phyloP scores from a whole-genome alignment of 2,113 vertebrate genomes.

The Collichthys lucidus region DNA sequence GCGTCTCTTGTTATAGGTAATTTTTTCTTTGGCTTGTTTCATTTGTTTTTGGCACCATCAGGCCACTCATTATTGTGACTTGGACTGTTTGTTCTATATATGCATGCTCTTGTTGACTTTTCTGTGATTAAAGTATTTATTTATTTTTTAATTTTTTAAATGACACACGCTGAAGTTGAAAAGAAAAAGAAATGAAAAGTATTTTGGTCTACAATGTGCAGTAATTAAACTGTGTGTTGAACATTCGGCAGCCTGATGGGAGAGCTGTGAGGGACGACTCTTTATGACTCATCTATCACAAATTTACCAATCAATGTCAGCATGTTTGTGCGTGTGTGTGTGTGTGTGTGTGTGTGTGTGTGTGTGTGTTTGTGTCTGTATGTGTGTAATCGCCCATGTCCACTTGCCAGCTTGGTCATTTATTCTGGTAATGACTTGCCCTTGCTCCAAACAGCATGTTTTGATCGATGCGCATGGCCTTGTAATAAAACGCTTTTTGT shows the following conservation, averaged over 20 bases:
- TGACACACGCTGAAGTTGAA: neutral
- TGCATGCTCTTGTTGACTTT: neutral
- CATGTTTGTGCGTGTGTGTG: slow-evolving; percentile 2
- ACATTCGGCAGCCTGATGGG: slow-evolving; percentile 28
- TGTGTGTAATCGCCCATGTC: slow-evolving; percentile 33
- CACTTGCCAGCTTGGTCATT: slow-evolving; percentile 49
- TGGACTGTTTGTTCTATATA: neutral
- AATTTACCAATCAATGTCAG: slow-evolving; percentile 52
- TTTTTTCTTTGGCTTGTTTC: neutral
- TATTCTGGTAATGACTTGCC: slow-evolving; percentile 51
- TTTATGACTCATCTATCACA: slow-evolving; percentile 66
- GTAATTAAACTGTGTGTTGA: slow-evolving; percentile 37
- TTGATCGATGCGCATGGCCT: slow-evolving; percentile 48
- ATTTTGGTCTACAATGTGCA: neutral
- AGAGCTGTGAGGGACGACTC: slow-evolving; percentile 53
- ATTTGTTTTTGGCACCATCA: neutral
- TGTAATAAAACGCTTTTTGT: slow-evolving; percentile 24
- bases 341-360: slow-evolving; percentile 4
- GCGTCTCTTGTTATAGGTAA: slow-evolving; percentile 83
- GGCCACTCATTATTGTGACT: neutral
- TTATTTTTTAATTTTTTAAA: neutral
- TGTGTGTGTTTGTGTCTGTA: neutral
- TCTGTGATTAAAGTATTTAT: slow-evolving; percentile 3
- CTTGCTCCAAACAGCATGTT: slow-evolving; percentile 35
- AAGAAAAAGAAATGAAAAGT: neutral